Base-by-base conservation (phyloP, 1,140 invertebrate genomes). In the Neodiprion fabricii region DNA sequence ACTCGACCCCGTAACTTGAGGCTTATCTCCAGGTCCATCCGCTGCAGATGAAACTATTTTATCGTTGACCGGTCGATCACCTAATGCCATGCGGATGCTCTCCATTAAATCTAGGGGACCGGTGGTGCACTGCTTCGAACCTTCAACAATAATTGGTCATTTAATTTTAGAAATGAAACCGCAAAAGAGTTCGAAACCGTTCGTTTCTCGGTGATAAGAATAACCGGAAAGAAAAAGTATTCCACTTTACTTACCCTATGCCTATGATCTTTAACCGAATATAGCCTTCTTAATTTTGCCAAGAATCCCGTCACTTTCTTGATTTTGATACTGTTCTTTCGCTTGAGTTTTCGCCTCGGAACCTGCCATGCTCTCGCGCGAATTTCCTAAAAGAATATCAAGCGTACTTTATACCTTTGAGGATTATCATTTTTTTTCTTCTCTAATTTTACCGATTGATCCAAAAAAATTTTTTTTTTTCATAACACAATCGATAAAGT, bases 281-380 rank as follows among this genome's bases (percentile, higher is more conserved):
- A 93, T 90, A 61, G 91, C 91, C 79, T 87, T 90, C 84, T 93
- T 93, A 77, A 93, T 91, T 87, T 91, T 92, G 82, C 77, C 85
- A 76, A 93, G 86, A 69, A 93, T 80, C 79, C 92, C 89, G 73
- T 86, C 82, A 73, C 85, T 85, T 61, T 53, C 14, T 67, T 82
- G 76, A 21, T 71, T 75, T 23, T 81, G 70, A 9, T 76, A 82
- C 73, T 82, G 78, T 78, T 87, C 81, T 80, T 87, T 88, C 81
- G 85, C 85, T 89, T 91, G 87, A 85, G 88, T 86, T 87, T 88
- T 81, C 77, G 84, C 81, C 84, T 86, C 87, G 66, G 87, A 88
- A 76, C 88, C 89, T 79, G 89, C 87, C 82, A 87, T 79, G 11
- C 61, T 81, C 82, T 84, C 86, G 53, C 53, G 53, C 11, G 53